phyloP scores from a whole-genome alignment of 2,797 vertebrate genomes.

The Buceros bicornis region DNA sequence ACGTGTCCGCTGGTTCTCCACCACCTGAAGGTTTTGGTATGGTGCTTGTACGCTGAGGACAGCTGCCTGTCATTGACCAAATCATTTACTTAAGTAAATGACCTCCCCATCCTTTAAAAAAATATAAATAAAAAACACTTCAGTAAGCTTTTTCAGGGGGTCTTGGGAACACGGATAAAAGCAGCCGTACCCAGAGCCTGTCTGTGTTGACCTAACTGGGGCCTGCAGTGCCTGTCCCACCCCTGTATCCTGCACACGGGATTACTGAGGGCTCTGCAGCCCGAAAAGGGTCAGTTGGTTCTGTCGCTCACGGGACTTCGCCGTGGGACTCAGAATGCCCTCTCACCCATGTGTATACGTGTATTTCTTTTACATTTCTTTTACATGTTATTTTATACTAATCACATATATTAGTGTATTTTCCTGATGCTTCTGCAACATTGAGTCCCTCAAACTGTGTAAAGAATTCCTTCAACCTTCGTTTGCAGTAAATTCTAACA shows the following conservation, averaged over 20 bases:
- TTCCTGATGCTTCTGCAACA: not conserved
- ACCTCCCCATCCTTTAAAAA: not conserved
- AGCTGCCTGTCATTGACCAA: not conserved
- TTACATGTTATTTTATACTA: not conserved
- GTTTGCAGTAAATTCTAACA: not conserved
- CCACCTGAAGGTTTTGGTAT: not conserved
- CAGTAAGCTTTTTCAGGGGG: not conserved
- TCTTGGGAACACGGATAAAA: not conserved
- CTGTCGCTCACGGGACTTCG: not conserved
- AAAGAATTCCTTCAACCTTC: not conserved
- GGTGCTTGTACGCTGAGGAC: not conserved
- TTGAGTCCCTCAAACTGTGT: not conserved
- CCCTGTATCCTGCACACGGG: not conserved
- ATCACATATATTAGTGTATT: not conserved
- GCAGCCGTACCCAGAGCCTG: not conserved
- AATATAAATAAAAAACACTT: not conserved
- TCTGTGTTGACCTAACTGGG: fast-evolving
- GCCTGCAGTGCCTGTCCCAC: not conserved
- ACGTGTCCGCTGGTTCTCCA: not conserved
- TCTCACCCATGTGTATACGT: not conserved
- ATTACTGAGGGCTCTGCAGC: not conserved
- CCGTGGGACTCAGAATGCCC: slow-evolving; percentile 9
- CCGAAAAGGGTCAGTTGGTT: not conserved
- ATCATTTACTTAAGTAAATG: not conserved
- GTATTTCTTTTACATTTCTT: not conserved